Evolutionary conservation across 2,113 vertebrate genomes (phyloP).

Genomic region (Theropithecus gelada): DNA sequence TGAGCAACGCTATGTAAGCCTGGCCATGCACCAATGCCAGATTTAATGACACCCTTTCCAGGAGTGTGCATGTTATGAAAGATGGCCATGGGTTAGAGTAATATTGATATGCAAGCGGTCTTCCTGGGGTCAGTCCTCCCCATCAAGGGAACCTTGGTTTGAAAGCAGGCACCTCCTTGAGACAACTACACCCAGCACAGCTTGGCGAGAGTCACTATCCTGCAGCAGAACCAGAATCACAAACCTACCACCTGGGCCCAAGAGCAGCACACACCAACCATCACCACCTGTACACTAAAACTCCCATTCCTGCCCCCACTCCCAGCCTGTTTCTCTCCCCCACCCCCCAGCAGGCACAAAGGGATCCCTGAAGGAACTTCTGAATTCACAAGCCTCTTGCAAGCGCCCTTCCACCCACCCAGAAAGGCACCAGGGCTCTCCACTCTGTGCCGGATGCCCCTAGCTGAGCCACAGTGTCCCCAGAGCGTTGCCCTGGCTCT

Average conservation of each 20-base stretch:
- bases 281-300: neutral
- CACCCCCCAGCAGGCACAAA: neutral
- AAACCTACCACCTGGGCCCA: neutral
- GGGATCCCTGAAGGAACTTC: neutral
- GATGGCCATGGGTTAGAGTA: rapidly evolving
- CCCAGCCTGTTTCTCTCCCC: neutral
- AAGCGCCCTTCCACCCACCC: neutral
- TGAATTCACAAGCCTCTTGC: neutral
- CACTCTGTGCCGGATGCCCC: neutral
- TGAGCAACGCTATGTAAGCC: neutral
- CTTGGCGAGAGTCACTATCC: neutral
- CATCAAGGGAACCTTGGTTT: neutral
- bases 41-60: rapidly evolving
- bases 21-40: neutral
- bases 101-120: neutral
- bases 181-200: neutral
- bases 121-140: neutral
- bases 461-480: neutral
- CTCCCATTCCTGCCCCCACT: neutral
- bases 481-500: neutral
- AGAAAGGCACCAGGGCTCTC: neutral
- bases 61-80: rapidly evolving
- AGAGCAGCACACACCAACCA: neutral
- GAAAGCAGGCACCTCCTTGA: neutral
- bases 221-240: neutral